A percentile compares a stretch with the other conserved stretches of the same genome.
Evolutionary conservation across 2,113 vertebrate genomes (phyloP).

Genomic region (Heptranchias perlo): DNA sequence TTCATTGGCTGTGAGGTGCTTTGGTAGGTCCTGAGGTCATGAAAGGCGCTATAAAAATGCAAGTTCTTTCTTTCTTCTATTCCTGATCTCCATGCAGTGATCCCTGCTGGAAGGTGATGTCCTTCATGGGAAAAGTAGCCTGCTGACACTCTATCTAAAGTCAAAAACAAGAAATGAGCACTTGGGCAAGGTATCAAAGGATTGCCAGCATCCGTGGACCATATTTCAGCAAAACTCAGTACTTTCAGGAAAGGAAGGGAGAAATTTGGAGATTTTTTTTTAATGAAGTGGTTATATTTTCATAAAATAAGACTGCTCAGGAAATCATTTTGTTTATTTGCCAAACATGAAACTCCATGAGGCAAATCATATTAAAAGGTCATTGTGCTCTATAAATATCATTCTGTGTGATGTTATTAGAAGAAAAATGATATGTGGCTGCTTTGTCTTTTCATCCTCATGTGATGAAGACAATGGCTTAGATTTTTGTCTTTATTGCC

Average conservation of each 20-base stretch:
- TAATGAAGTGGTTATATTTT: not conserved
- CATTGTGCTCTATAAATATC: not conserved
- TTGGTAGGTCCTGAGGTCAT: not conserved
- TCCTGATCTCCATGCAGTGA: not conserved
- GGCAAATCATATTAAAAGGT: not conserved
- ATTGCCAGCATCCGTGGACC: not conserved
- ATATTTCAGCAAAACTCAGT: not conserved
- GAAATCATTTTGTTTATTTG: not conserved
- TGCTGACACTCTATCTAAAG: not conserved
- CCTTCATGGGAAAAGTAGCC: not conserved
- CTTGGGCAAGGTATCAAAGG: not conserved
- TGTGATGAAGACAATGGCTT: not conserved
- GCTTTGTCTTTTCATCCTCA: not conserved
- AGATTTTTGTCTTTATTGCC: not conserved
- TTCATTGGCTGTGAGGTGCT: not conserved
- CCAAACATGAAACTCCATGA: not conserved
- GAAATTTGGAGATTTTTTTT: not conserved
- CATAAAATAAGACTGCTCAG: not conserved
- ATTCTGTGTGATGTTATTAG: not conserved
- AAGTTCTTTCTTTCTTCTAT: not conserved
- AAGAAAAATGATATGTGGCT: not conserved
- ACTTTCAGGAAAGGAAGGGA: not conserved
- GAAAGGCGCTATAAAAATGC: not conserved
- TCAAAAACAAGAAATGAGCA: not conserved
- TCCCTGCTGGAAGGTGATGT: not conserved